Conservation (phyloP, 2,113 vertebrate genomes). For the Globicephala melas region DNA sequence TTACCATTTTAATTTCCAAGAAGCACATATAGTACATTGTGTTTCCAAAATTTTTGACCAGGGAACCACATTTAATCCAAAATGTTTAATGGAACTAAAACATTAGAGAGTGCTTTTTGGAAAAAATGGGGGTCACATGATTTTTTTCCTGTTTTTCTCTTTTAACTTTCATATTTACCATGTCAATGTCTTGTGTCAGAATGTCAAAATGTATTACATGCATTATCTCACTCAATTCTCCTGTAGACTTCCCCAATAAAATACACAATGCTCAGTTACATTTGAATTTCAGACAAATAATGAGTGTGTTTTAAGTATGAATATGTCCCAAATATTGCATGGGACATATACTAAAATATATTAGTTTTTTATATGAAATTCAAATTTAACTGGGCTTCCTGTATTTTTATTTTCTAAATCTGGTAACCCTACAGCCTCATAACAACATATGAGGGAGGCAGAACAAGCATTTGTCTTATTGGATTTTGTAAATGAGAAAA, state of each 20-base stretch:
- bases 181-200: neutral
- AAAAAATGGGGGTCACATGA: neutral
- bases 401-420: constrained; percentile 15
- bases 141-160: neutral
- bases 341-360: neutral
- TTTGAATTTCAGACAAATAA: neutral
- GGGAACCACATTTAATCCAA: neutral
- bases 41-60: neutral
- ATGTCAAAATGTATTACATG: neutral
- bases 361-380: neutral
- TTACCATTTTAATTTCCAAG: neutral
- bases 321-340: neutral
- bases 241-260: neutral
- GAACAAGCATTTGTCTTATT: neutral
- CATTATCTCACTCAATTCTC: neutral
- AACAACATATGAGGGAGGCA: neutral
- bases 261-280: neutral
- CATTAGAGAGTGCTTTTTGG: neutral
- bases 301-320: neutral
- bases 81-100: neutral
- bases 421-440: neutral
- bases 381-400: neutral
- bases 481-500: neutral
- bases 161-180: neutral
- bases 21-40: neutral